Percentiles rank a stretch among this genome's conserved stretches.
Conservation (phyloP, 2,888 invertebrate genomes). For the Pachydiplax longipennis region DNA sequence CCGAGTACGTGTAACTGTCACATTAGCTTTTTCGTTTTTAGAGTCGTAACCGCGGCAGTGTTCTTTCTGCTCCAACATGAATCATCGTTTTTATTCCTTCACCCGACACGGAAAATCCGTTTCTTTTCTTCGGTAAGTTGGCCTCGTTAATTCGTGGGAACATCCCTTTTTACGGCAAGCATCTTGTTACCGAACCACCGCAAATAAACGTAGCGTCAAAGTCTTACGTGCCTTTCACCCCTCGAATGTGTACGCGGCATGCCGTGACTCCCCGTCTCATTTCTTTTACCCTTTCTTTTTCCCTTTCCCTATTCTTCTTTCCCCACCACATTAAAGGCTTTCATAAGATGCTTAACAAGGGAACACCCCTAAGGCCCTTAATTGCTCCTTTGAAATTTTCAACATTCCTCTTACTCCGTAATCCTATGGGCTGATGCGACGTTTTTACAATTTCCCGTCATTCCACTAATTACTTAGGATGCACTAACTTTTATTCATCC, state of each 20-base stretch:
- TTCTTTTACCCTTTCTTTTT: not conserved
- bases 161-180: not conserved
- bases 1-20: too few species aligned
- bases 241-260: not conserved
- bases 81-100: not conserved
- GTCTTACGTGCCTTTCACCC: constrained; percentile 10
- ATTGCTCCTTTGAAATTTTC: not conserved
- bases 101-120: not conserved
- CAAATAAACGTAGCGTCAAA: not conserved
- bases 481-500: too few species aligned
- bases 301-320: not conserved
- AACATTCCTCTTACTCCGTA: not conserved
- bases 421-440: too few species aligned
- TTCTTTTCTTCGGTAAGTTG: constrained; percentile 17
- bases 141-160: constrained; percentile 29
- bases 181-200: not conserved
- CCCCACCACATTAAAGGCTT: not conserved
- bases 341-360: not conserved
- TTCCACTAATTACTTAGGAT: not conserved
- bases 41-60: too few species aligned
- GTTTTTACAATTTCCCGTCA: not conserved
- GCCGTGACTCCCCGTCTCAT: not conserved
- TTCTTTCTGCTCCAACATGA: too few species aligned
- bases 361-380: not conserved
- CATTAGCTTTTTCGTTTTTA: too few species aligned